A percentile compares a stretch with the other conserved stretches of the same genome.
Conservation (phyloP, 2,113 vertebrate genomes). For the Actenoides hombroni region DNA sequence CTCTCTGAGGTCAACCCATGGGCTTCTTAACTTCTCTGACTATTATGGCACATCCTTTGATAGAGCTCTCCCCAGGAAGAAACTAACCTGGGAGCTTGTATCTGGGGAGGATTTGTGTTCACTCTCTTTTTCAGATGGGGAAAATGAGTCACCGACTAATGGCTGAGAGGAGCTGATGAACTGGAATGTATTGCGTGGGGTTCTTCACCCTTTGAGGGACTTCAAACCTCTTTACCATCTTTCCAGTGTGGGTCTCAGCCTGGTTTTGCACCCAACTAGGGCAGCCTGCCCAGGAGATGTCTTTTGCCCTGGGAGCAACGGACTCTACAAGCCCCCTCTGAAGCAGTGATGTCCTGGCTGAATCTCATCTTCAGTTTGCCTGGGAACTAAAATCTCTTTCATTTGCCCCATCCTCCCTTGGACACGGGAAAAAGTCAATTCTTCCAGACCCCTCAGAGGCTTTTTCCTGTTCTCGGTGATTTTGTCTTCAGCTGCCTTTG, state of each 20-base stretch:
- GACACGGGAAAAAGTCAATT: not conserved
- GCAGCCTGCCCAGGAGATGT: not conserved
- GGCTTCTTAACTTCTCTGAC: not conserved
- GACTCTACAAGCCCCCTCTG: not conserved
- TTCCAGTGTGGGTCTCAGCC: not conserved
- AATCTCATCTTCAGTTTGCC: not conserved
- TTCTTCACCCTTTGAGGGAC: not conserved
- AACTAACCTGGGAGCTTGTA: not conserved
- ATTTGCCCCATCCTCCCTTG: not conserved
- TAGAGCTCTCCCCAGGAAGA: not conserved
- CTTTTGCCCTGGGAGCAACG: not conserved
- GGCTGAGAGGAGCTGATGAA: not conserved
- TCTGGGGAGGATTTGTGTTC: not conserved
- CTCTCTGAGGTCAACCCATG: not conserved
- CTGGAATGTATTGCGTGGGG: not conserved
- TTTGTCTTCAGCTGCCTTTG: not conserved
- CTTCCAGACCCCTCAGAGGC: not conserved
- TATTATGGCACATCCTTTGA: not conserved
- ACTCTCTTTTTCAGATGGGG: not conserved
- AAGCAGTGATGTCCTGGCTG: not conserved
- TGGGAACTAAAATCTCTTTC: not conserved
- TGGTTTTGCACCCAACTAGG: not conserved
- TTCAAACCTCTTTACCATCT: not conserved
- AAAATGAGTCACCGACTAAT: not conserved
- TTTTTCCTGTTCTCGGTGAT: not conserved